Percentiles rank a stretch among this genome's conserved stretches.
These are phyloP conservation scores for Calycopis cecrops DNA, from an alignment of 1,140 invertebrate genomes.

Conservation along the genomic window DNA sequence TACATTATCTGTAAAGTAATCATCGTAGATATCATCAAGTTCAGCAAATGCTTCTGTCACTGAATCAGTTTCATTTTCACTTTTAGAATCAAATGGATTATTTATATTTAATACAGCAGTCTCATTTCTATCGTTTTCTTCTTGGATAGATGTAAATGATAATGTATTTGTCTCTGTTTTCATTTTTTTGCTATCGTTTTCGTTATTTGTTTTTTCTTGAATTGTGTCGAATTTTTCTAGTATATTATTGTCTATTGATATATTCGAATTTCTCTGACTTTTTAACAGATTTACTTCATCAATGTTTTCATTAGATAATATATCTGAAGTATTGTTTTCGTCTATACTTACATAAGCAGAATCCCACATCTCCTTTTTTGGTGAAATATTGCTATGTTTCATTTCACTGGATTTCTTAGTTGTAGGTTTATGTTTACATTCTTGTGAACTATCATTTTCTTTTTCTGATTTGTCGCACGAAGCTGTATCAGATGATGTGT, in stretches of 20 bases:
- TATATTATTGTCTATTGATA: slow-evolving; percentile 58
- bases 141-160: slow-evolving; percentile 57
- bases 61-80: slow-evolving; percentile 39
- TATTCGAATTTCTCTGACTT: slow-evolving; percentile 41
- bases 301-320: slow-evolving; percentile 18
- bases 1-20: slow-evolving; percentile 47
- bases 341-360: slow-evolving; percentile 74
- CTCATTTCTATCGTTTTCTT: slow-evolving; percentile 57
- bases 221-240: slow-evolving; percentile 51
- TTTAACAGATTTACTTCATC: slow-evolving; percentile 41
- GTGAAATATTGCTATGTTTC: slow-evolving; percentile 22
- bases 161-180: slow-evolving; percentile 46
- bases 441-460: slow-evolving; percentile 7
- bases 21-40: slow-evolving; percentile 56
- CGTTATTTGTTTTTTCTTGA: slow-evolving; percentile 25
- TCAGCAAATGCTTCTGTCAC: slow-evolving; percentile 64
- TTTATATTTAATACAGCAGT: slow-evolving; percentile 47
- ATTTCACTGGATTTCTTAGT: neutral
- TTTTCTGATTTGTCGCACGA: slow-evolving; percentile 8
- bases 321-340: slow-evolving; percentile 37
- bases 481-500: slow-evolving; percentile 13
- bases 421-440: slow-evolving; percentile 1
- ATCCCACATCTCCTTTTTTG: slow-evolving; percentile 69
- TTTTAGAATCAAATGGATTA: slow-evolving; percentile 27
- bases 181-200: slow-evolving; percentile 35